Evolutionary conservation across 1,140 invertebrate genomes (phyloP).

Genomic region (Neodiprion pinetum): DNA sequence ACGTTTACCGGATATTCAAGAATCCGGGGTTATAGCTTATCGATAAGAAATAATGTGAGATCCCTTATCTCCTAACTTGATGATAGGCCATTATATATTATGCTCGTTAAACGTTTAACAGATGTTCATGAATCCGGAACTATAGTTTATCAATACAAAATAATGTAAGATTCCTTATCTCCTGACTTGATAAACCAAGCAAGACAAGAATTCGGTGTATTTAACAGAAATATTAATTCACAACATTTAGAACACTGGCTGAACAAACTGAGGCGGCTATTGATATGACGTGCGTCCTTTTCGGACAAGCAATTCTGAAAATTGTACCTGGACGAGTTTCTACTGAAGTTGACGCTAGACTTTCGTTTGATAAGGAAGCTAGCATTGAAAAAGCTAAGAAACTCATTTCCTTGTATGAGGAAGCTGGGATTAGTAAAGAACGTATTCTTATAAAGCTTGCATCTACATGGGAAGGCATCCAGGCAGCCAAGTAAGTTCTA

Average conservation of each 20-base stretch:
- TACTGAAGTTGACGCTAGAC: constrained; percentile 97
- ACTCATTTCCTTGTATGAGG: constrained; percentile 89
- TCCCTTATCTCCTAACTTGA: too few species aligned
- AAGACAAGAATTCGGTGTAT: not conserved
- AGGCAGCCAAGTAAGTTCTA: constrained; percentile 85
- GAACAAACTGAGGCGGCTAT: constrained; percentile 83
- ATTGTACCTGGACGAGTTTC: constrained; percentile 98
- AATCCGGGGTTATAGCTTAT: too few species aligned
- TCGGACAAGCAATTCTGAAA: constrained; percentile 97
- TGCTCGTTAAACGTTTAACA: too few species aligned
- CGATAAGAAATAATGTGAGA: too few species aligned
- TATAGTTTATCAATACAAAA: not conserved
- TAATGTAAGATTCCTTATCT: not conserved
- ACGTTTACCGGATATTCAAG: too few species aligned
- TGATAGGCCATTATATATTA: too few species aligned
- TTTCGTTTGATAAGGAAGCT: constrained; percentile 94
- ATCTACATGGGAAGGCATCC: constrained; percentile 99
- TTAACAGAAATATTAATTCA: constrained; percentile 23
- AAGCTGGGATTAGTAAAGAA: constrained; percentile 89
- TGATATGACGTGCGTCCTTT: constrained; percentile 94
- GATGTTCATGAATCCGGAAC: too few species aligned
- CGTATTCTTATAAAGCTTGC: constrained; percentile 96
- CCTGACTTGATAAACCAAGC: not conserved
- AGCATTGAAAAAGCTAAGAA: constrained; percentile 90
- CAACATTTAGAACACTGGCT: constrained; percentile 66